These are phyloP conservation scores for Sylvia atricapilla DNA, from an alignment of 2,113 vertebrate species.

Conservation along the genomic window DNA sequence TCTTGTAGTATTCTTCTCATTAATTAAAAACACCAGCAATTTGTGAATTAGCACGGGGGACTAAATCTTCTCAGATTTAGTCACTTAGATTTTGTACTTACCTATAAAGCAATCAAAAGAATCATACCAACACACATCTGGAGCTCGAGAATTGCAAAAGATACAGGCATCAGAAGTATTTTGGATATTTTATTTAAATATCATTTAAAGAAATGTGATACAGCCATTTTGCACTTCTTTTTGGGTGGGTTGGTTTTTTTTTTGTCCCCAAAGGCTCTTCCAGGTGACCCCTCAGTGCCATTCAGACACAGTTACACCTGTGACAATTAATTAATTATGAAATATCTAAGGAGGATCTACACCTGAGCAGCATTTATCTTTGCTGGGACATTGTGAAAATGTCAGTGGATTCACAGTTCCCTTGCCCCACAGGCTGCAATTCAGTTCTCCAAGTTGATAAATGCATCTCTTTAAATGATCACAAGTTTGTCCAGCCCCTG, in stretches of 20 bases:
- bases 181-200: constrained; percentile 27
- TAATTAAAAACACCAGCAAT: neutral
- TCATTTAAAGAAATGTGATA: neutral
- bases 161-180: neutral
- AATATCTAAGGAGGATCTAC: neutral
- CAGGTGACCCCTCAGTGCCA: neutral
- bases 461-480: neutral
- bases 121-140: neutral
- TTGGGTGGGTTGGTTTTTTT: neutral
- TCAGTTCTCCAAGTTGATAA: neutral
- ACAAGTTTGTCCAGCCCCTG: neutral
- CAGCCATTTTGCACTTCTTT: neutral
- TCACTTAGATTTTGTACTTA: neutral
- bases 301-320: neutral
- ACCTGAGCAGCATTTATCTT: neutral
- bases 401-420: neutral
- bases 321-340: neutral
- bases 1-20: neutral
- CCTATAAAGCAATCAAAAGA: neutral
- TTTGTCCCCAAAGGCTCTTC: neutral
- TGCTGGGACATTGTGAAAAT: neutral
- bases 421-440: neutral
- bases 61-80: neutral
- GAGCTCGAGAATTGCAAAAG: neutral
- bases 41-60: neutral